phyloP scores from a whole-genome alignment of 1,140 invertebrate species.

The Phocides pigmalion region DNA sequence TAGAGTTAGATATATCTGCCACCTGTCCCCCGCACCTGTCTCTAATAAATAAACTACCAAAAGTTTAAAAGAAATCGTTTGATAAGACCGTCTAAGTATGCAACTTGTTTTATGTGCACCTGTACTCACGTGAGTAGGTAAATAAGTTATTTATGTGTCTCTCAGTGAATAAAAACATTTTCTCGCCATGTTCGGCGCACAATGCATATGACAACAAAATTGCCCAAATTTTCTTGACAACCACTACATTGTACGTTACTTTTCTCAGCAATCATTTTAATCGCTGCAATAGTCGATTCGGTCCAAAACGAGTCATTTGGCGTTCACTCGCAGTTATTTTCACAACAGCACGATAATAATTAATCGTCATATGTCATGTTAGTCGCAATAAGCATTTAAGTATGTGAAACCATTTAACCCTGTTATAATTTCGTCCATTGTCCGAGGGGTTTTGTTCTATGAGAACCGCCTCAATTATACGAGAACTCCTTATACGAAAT shows the following conservation, averaged over 20 bases:
- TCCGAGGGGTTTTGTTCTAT: conserved; percentile 79
- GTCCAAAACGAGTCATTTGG: conserved; percentile 19
- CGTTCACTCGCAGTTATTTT: conserved; percentile 45
- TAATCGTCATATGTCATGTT: conserved; percentile 80
- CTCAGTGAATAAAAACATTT: too few relatives aligned
- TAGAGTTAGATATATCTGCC: conserved; percentile 17
- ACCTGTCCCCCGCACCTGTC: conserved; percentile 29
- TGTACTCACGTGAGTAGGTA: conserved; percentile 5
- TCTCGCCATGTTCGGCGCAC: too few relatives aligned
- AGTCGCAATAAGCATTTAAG: conserved; percentile 75
- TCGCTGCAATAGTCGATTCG: conserved; percentile 18
- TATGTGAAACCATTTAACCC: conserved; percentile 79
- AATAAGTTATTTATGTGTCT: conserved; percentile 1
- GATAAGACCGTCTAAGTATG: conserved; percentile 24
- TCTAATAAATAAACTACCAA: conserved; percentile 32
- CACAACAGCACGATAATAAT: conserved; percentile 71
- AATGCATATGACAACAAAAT: conserved; percentile 11
- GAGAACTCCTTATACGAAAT: conserved; percentile 70
- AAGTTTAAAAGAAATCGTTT: conserved; percentile 34
- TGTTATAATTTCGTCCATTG: conserved; percentile 81
- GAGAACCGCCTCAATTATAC: conserved; percentile 81
- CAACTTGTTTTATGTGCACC: conserved; percentile 20
- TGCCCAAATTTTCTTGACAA: conserved; percentile 16
- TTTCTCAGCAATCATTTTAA: conserved; percentile 22
- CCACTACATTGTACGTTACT: background rate